Base-by-base conservation (phyloP, 2,113 vertebrate genomes). In the Cyprinus carpio region DNA sequence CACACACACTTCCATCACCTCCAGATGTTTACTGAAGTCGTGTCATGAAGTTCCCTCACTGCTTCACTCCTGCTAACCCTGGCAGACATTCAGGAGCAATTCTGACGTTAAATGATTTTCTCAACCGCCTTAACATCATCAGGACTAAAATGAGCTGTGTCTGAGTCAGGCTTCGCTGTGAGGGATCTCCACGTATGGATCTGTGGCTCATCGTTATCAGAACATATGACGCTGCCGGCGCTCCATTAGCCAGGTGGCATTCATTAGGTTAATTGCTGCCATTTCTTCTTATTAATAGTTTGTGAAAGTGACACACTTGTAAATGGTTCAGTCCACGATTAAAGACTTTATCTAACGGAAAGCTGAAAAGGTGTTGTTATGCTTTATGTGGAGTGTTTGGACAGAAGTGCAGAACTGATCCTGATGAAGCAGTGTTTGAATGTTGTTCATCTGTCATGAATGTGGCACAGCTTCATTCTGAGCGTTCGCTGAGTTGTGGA, bases 201-300 rank as follows among this genome's bases (percentile, higher is more conserved):
- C 95, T 92, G 93, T 94, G 95, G 94, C 96, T 96, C 95, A 97
- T 92, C 95, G 95, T 94, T 94, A 94, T 94, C 93, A 90, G 96
- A 97, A 95, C 97, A 95, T 93, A 95, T 95, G 97, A 98, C 96
- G 84, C 10, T 29, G 72, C 25, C 93, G 94, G 95, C 94, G 93
- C 96, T 95, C 95, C 97, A 97, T 97, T 97, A 99, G 96, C 96
- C 95, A 95, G 94, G 94, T 95, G 95, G 94, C 92, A 92, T 94
- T 94, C 95, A 95, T 95, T 95, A 94, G 94, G 96, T 95, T 97
- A 97, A 97, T 98, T 96, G 95, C 94, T 94, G 95, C 94, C 96
- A 95, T 95, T 96, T 93, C 96, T 96, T 90, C 91, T 96, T 97
- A 98, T 98, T 96, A 97, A 98, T 98, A 97, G 94, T 96, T 97